phyloP scores from a whole-genome alignment of 1,140 invertebrate genomes.

The Nasonia giraulti region DNA sequence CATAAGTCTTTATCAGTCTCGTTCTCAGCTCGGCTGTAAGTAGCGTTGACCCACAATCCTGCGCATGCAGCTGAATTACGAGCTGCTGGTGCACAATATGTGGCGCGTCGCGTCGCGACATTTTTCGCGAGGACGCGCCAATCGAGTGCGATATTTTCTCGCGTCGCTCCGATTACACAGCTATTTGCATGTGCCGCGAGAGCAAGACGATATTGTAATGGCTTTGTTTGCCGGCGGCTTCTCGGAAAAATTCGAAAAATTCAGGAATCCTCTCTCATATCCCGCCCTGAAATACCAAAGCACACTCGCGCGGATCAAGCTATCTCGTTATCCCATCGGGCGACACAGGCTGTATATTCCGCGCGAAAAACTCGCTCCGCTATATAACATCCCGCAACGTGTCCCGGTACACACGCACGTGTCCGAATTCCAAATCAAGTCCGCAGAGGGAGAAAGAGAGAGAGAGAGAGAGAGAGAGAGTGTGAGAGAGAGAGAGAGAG shows the following conservation, averaged over 20 bases:
- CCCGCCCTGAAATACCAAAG: too few relatives aligned
- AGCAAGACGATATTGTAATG: too few relatives aligned
- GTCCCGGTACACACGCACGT: neutral
- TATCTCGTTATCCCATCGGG: too few relatives aligned
- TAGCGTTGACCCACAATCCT: conserved; percentile 42
- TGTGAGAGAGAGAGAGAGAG: neutral
- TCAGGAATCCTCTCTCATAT: too few relatives aligned
- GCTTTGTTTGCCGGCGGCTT: too few relatives aligned
- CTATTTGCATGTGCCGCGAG: too few relatives aligned
- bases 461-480: neutral
- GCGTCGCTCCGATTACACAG: conserved; percentile 25
- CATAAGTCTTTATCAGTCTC: too few relatives aligned
- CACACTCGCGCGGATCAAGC: too few relatives aligned
- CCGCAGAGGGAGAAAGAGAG: neutral
- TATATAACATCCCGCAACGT: too few relatives aligned
- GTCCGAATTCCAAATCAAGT: conserved; percentile 21
- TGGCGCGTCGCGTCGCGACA: conserved; percentile 21
- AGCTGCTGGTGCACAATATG: conserved; percentile 25
- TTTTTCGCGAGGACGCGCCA: conserved; percentile 39
- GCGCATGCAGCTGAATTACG: conserved; percentile 25
- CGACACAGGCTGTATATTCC: too few relatives aligned
- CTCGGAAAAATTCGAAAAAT: too few relatives aligned
- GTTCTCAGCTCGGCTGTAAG: neutral
- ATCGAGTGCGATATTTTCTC: neutral
- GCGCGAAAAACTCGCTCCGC: too few relatives aligned